Evolutionary conservation across 2,113 vertebrate genomes (phyloP), one percentile per base, ranked within the genome.

Genomic region (Rhadina sibilatrix): DNA sequence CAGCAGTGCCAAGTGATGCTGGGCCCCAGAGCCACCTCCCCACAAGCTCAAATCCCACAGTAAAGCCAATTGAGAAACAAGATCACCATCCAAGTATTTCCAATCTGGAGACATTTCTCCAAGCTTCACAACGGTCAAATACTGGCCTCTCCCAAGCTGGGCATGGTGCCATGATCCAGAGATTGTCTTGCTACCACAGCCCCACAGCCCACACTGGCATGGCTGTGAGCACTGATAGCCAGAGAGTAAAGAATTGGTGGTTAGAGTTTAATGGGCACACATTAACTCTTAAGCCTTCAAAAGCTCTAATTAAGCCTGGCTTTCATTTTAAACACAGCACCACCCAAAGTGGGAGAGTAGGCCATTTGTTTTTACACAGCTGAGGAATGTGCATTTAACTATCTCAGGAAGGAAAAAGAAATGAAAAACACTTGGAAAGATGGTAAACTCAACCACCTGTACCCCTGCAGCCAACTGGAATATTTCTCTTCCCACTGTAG

Each of bases 351-450:
- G 71, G 47, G 30, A 93, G 54, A 90, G 52, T 14, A 49, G 28
- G 49, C 79, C 64, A 78, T 95, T 97, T 97, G 60, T 84, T 96
- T 90, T 94, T 83, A 88, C 85, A 88, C 28, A 63, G 63, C 92
- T 72, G 37, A 94, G 76, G 88, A 94, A 96, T 94, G 93, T 75
- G 80, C 9, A 5, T 90, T 94, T 95, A 96, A 94, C 90, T 92
- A 35, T 87, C 44, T 90, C 60, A 93, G 94, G 88, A 96, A 94
- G 78, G 85, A 93, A 93, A 93, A 93, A 86, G 18, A 95, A 94
- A 96, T 86, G 28, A 88, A 93, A 96, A 94, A 38, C 92, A 89
- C 53, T 95, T 75, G 90, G 68, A 68, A 75, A 83, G 72, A 49
- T 75, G 92, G 72, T 93, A 89, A 95, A 89, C 25, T 74, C 92